Evolutionary conservation across 2,888 invertebrate species (phyloP).

Genomic region (Mimumesa dahlbomi): DNA sequence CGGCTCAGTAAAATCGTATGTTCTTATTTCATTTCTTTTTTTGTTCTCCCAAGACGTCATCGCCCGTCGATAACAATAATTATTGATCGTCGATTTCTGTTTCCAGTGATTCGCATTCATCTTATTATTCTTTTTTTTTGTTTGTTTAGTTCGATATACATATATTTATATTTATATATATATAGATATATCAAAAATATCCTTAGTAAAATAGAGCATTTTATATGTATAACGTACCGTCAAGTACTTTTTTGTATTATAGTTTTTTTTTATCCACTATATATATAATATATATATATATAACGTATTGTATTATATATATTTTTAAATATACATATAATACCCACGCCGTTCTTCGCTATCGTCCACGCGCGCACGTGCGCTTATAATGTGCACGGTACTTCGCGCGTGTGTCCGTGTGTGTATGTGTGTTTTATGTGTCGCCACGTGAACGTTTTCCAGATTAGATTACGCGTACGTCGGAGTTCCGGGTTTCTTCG

Average conservation of each 20-base stretch:
- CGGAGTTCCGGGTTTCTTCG: conserved; percentile 16
- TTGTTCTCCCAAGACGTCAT: no score
- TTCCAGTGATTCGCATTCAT: conserved; percentile 48
- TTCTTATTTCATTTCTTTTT: no score
- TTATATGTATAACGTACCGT: conserved; percentile 75
- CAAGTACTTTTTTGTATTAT: conserved; percentile 72
- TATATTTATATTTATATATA: conserved; percentile 66
- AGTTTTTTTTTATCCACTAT: conserved; percentile 62
- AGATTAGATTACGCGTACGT: conserved; percentile 37
- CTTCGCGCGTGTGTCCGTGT: conserved; percentile 5
- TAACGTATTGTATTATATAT: conserved; percentile 50
- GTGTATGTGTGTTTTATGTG: conserved; percentile 17
- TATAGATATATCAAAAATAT: conserved; percentile 80
- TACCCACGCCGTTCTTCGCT: conserved; percentile 36
- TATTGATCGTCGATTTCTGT: conserved; percentile 47
- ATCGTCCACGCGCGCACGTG: conserved; percentile 16
- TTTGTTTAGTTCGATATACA: conserved; percentile 58
- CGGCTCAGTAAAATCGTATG: conserved; percentile 41
- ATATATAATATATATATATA: conserved; percentile 49
- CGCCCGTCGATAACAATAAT: conserved; percentile 58
- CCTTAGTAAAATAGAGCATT: conserved; percentile 80
- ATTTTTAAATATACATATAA: conserved; percentile 54
- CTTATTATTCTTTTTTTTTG: no score
- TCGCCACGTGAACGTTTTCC: conserved; percentile 50
- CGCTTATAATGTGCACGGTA: conserved; percentile 5